phyloP scores from a whole-genome alignment of 1,140 invertebrate genomes.

The Rhagoletis pomonella region DNA sequence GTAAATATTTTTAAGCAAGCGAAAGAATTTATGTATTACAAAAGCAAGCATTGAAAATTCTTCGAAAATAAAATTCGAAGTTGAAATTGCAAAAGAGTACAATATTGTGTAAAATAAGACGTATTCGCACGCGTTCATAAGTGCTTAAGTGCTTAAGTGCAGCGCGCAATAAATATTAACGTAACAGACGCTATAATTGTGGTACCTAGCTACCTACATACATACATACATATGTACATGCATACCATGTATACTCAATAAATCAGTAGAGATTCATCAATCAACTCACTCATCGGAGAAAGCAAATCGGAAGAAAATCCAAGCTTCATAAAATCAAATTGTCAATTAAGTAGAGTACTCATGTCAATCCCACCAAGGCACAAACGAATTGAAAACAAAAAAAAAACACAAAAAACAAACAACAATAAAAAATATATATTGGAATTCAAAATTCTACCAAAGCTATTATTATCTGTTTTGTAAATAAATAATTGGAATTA shows the following conservation, averaged over 20 bases:
- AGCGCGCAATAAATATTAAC: not conserved
- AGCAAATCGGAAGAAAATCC: not conserved
- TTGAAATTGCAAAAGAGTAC: not conserved
- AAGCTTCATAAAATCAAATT: not conserved
- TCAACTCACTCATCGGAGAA: not conserved
- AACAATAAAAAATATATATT: too few species aligned
- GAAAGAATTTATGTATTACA: not conserved
- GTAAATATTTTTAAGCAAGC: conserved; percentile 46
- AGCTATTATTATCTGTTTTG: not conserved
- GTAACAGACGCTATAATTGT: too few species aligned
- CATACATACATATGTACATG: too few species aligned
- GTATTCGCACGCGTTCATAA: not conserved
- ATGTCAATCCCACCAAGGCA: not conserved
- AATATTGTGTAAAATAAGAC: not conserved
- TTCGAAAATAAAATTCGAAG: not conserved
- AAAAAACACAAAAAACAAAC: not conserved
- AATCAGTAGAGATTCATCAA: not conserved
- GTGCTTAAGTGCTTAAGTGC: not conserved
- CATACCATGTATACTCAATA: too few species aligned
- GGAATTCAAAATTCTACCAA: not conserved
- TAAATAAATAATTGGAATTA: not conserved
- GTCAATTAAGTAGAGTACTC: not conserved
- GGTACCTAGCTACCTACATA: too few species aligned
- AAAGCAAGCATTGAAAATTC: not conserved
- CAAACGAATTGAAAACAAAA: not conserved